Evolutionary conservation across 2,888 invertebrate species (phyloP), one percentile per base, ranked within the genome.

Genomic region (Meta bourneti): DNA sequence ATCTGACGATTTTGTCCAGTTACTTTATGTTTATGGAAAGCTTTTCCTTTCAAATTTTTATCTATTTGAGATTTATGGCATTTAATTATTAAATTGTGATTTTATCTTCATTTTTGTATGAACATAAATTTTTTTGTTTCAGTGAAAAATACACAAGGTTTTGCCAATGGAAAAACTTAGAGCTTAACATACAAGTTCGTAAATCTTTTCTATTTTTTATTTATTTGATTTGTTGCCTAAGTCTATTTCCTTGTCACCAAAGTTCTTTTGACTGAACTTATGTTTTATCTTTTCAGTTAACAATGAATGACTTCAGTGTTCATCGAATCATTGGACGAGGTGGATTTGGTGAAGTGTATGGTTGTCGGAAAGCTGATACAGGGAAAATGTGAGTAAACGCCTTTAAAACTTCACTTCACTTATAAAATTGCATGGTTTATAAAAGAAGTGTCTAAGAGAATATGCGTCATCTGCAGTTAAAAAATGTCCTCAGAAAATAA

Each of bases 291-390:
- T 96, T 96, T 81, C 95, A 98, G 97, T 96, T 99, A 95, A 99
- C 99, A 94, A 99, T 99, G 99, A 99, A 99, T 96, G 99, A 99
- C 96, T 99, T 99, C 96, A 99, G 99, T 95, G 99, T 99, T 94
- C 99, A 99, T 96, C 97, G 99, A 95, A 99, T 99, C 95, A 99
- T 99, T 94, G 99, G 99, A 49, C 96, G 99, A 94, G 99, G 99
- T 82, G 99, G 99, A 80, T 99, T 99, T 95, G 99, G 99, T 81
- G 99, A 99, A 96, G 96, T 96, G 91, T 99, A 99, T 95, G 99
- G 99, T 86, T 99, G 99, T 95, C 97, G 99, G 94, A 99, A 99
- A 95, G 99, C 99, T 92, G 99, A 99, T 95, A 99, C 99, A 20
- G 99, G 99, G 93, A 99, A 99, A 96, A 99, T 99, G 99, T 96